Conservation (phyloP, 2,888 invertebrate genomes). For the Lathronympha strigana region DNA sequence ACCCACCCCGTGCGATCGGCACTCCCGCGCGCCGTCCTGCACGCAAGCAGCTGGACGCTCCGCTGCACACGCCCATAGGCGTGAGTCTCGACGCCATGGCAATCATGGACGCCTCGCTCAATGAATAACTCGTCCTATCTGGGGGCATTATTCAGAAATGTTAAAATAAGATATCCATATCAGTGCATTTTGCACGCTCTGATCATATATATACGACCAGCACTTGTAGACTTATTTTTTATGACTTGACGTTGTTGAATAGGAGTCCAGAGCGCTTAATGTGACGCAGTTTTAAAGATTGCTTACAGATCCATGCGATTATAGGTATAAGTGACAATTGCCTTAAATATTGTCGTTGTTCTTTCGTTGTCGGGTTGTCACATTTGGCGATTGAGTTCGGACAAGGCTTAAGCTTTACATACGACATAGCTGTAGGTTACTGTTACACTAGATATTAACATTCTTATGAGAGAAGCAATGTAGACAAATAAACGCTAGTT, state of each 20-base stretch:
- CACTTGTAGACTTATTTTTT: neutral
- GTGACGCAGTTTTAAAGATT: neutral
- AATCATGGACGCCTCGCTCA: conserved; percentile 37
- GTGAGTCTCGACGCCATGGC: conserved; percentile 31
- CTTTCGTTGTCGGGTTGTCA: neutral
- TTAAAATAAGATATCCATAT: neutral
- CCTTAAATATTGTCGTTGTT: neutral
- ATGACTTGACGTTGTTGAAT: neutral
- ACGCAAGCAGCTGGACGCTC: conserved; percentile 52
- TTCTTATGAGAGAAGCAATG: conserved; percentile 37
- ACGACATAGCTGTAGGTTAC: conserved; percentile 12
- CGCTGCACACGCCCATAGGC: conserved; percentile 40
- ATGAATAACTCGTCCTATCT: conserved; percentile 7
- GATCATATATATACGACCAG: neutral
- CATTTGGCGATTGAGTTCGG: neutral
- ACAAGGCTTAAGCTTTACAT: conserved; percentile 18
- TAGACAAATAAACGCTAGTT: conserved; percentile 42
- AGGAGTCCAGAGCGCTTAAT: neutral
- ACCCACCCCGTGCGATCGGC: conserved; percentile 71
- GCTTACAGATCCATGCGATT: neutral
- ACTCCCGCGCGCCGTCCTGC: conserved; percentile 56
- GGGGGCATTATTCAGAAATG: neutral
- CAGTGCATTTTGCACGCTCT: neutral
- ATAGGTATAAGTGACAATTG: neutral
- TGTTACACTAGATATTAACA: conserved; percentile 21